phyloP scores from a whole-genome alignment of 2,888 invertebrate species.

The Drosophila putrida region DNA sequence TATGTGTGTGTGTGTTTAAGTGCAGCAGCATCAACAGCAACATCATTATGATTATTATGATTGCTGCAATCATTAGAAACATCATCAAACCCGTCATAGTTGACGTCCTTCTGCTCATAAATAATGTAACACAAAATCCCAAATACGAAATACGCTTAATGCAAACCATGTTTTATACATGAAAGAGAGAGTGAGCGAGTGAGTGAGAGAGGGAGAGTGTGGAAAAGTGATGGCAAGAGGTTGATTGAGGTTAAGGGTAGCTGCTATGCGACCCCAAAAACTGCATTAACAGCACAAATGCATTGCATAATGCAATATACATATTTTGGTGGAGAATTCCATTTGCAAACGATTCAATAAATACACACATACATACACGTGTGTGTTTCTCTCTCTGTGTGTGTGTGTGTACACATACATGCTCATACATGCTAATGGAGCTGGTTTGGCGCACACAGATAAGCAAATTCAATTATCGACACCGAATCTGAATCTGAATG shows the following conservation, averaged over 20 bases:
- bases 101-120: slow-evolving; percentile 53
- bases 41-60: slow-evolving; percentile 49
- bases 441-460: slow-evolving; percentile 24
- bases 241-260: slow-evolving; percentile 22
- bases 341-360: slow-evolving; percentile 36
- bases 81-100: slow-evolving; percentile 56
- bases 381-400: background rate
- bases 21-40: slow-evolving; percentile 37
- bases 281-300: slow-evolving; percentile 40
- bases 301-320: slow-evolving; percentile 31
- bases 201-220: background rate
- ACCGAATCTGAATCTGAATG: slow-evolving; percentile 22
- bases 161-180: slow-evolving; percentile 71
- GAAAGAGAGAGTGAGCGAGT: slow-evolving; percentile 15
- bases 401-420: background rate
- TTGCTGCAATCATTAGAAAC: slow-evolving; percentile 59
- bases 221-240: background rate
- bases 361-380: background rate
- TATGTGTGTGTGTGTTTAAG: slow-evolving; percentile 24
- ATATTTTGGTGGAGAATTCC: slow-evolving; percentile 18
- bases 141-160: slow-evolving; percentile 65
- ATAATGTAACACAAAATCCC: slow-evolving; percentile 58
- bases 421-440: slow-evolving; percentile 27
- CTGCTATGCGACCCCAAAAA: slow-evolving; percentile 19
- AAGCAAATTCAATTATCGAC: slow-evolving; percentile 57